These are phyloP conservation scores for Drosophila mauritiana DNA, from an alignment of 1,140 invertebrate genomes.

Conservation along the genomic window DNA sequence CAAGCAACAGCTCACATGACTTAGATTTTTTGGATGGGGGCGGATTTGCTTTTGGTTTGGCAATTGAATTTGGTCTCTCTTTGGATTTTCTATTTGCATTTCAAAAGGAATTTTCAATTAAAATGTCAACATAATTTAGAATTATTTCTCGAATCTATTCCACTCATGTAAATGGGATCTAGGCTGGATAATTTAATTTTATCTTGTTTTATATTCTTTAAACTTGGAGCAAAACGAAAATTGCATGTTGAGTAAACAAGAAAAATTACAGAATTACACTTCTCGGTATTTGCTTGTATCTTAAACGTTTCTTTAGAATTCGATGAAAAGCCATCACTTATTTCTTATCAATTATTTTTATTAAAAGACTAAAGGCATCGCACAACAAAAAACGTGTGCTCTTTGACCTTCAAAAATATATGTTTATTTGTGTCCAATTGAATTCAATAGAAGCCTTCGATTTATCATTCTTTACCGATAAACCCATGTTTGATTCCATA, in stretches of 20 bases:
- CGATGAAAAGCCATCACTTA: no score
- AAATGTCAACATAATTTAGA: conserved; percentile 58
- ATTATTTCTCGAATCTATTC: conserved; percentile 39
- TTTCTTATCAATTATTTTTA: not conserved
- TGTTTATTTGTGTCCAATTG: not conserved
- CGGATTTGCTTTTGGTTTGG: conserved; percentile 51
- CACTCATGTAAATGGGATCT: conserved; percentile 23
- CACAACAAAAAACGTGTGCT: not conserved
- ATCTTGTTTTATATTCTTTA: conserved; percentile 6
- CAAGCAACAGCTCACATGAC: conserved; percentile 28
- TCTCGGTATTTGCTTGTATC: not conserved
- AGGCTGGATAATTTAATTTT: conserved; percentile 35
- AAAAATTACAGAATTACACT: not conserved
- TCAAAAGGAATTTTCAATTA: conserved; percentile 71
- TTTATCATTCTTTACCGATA: not conserved
- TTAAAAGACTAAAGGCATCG: not conserved
- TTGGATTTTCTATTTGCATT: conserved; percentile 59
- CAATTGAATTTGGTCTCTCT: conserved; percentile 67
- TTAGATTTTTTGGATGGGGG: conserved; percentile 18
- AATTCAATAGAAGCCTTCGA: not conserved
- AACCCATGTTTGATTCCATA: not conserved
- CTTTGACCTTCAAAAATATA: not conserved
- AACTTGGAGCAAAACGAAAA: not conserved
- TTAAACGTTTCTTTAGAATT: not conserved
- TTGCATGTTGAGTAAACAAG: not conserved